phyloP scores from a whole-genome alignment of 1,140 invertebrate species.

The Bombyx mandarina region DNA sequence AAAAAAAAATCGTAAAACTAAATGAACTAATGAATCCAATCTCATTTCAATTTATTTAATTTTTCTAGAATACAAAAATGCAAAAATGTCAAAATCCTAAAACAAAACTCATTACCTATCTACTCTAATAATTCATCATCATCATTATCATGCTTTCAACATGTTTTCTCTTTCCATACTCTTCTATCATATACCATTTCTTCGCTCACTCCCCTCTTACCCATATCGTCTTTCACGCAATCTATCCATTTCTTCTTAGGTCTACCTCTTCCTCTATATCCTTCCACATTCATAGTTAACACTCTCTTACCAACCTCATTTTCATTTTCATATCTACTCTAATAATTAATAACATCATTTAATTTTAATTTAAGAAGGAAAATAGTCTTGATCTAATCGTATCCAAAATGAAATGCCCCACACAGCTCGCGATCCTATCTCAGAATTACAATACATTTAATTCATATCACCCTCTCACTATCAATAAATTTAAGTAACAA shows the following conservation, averaged over 20 bases:
- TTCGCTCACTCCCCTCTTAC: too few species aligned
- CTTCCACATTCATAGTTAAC: too few species aligned
- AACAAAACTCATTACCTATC: not conserved
- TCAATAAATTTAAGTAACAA: slow-evolving; percentile 5
- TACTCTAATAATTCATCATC: not conserved
- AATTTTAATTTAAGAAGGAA: too few species aligned
- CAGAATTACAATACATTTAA: slow-evolving; percentile 8
- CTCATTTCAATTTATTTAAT: not conserved
- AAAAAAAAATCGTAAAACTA: too few species aligned
- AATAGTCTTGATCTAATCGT: not conserved
- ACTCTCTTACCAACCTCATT: not conserved
- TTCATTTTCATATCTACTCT: not conserved
- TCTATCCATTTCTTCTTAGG: too few species aligned
- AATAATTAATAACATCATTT: not conserved
- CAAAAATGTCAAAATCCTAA: not conserved
- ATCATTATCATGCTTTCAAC: too few species aligned
- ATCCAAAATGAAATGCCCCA: slow-evolving; percentile 4
- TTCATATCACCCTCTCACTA: slow-evolving; percentile 7
- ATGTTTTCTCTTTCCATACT: too few species aligned
- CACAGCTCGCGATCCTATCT: slow-evolving; percentile 4
- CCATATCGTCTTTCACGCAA: too few species aligned
- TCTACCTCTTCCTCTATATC: too few species aligned
- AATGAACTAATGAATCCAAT: too few species aligned
- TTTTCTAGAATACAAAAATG: not conserved
- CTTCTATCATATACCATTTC: too few species aligned